Percentiles rank a stretch among this genome's conserved stretches.
phyloP scores from a whole-genome alignment of 2,888 invertebrate genomes.

The Alentia gelatinosa region DNA sequence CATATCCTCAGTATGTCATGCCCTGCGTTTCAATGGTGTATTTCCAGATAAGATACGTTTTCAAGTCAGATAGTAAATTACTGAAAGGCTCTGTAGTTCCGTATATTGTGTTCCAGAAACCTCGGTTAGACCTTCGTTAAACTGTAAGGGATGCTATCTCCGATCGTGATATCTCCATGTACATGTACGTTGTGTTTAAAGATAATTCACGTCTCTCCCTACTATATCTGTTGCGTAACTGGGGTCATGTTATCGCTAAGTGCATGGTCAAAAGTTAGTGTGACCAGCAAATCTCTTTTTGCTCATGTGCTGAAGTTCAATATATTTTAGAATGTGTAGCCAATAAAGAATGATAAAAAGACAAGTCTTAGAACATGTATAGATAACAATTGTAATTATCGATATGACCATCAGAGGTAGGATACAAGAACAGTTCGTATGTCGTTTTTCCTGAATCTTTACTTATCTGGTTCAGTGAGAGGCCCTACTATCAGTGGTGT shows the following conservation, averaged over 20 bases:
- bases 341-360: too few relatives aligned
- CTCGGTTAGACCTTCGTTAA: not conserved
- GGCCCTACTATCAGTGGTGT: not conserved
- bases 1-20: too few relatives aligned
- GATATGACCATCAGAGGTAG: too few relatives aligned
- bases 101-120: not conserved
- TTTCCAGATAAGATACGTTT: too few relatives aligned
- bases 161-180: not conserved
- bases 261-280: not conserved
- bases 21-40: too few relatives aligned
- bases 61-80: too few relatives aligned
- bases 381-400: too few relatives aligned
- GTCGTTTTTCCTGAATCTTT: not conserved
- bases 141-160: not conserved
- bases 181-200: not conserved
- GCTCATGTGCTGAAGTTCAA: not conserved
- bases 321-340: too few relatives aligned
- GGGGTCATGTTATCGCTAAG: not conserved
- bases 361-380: too few relatives aligned
- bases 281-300: not conserved
- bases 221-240: not conserved
- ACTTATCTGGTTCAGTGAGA: conserved; percentile 1
- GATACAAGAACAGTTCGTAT: too few relatives aligned
- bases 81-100: not conserved
- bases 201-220: not conserved